These are phyloP conservation scores for Sebastes itinus DNA, from an alignment of 2,797 vertebrate genomes.

Conservation along the genomic window DNA sequence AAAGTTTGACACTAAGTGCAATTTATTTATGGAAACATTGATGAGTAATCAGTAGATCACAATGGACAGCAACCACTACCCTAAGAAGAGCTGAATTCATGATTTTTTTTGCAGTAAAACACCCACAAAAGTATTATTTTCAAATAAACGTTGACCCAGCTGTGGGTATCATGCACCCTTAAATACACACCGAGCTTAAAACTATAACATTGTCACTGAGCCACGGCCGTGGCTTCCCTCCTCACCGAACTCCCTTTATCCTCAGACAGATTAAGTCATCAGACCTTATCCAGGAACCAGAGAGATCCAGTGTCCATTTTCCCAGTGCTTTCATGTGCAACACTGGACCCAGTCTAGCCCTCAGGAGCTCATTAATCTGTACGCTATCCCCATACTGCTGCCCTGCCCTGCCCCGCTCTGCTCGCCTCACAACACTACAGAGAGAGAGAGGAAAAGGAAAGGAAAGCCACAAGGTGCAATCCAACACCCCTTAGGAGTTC, in stretches of 20 bases:
- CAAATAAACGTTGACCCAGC: neutral
- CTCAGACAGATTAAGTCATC: slow-evolving; percentile 62
- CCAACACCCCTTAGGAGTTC: slow-evolving; percentile 52
- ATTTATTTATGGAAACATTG: neutral
- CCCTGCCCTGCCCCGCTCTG: neutral
- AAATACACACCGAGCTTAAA: slow-evolving; percentile 26
- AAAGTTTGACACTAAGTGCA: neutral
- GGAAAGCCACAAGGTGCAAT: slow-evolving; percentile 56
- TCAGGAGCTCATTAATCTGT: slow-evolving; percentile 63
- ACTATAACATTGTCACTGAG: slow-evolving; percentile 10
- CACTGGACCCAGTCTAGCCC: slow-evolving; percentile 41
- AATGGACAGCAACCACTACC: neutral
- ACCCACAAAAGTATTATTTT: neutral
- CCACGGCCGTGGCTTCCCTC: neutral
- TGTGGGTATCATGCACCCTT: neutral
- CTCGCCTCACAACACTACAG: slow-evolving; percentile 27
- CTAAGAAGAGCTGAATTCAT: neutral
- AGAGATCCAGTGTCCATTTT: slow-evolving; percentile 60
- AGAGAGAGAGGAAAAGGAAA: slow-evolving; percentile 22
- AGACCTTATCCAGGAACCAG: slow-evolving; percentile 50
- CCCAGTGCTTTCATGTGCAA: slow-evolving; percentile 66
- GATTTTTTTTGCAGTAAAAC: neutral
- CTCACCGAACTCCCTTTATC: slow-evolving; percentile 15
- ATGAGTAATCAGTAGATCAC: neutral
- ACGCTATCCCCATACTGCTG: slow-evolving; percentile 3